Evolutionary conservation across 92 coral and sea anemone species (phyloP), one percentile per base, ranked within the genome.

Genomic region (Epizoanthus scotinus): DNA sequence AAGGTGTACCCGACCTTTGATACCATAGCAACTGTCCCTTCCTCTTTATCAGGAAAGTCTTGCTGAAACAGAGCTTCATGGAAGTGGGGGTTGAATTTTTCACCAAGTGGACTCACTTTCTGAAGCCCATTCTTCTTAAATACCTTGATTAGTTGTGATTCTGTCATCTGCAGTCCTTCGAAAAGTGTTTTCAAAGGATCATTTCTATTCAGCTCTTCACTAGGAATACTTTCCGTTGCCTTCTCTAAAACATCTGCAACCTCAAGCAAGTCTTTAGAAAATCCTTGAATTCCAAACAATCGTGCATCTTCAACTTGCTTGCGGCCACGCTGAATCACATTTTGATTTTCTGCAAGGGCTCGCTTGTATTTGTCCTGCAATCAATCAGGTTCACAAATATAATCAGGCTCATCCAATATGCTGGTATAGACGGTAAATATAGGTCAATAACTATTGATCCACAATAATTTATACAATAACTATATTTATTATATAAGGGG

Each of bases 31-130:
- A 96, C 98, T 42, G 91, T 93, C 42, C 98, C 99, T 79, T 91
- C 94, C 53, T 93, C 92, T 70, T 93, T 96, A 70, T 90, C 98
- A 8, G 99, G 98, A 63, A 92, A 81, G 9, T 89, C 90, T 63
- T 93, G 81, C 73, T 93, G 94, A 77, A 96, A 96, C 73, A 96
- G 86, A 6, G 99, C 99, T 67, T 96, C 99, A 67, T 96, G 99
- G 52, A 84, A 93, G 60, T 96, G 86, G 0, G 99, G 99, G 69
- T 96, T 91, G 89, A 96, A 96, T 85, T 93, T 96, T 63, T 96
- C 98, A 47, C 93, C 91, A 19, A 92, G 31, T 4, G 99, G 98
- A 81, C 86, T 89, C 63, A 93, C 73, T 86, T 93, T 96, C 83
- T 96, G 92, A 12, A 96, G 83, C 42, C 98, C 98, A 91, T 96